Conservation (phyloP, 2,113 vertebrate species). For the Salvelinus sp. region DNA sequence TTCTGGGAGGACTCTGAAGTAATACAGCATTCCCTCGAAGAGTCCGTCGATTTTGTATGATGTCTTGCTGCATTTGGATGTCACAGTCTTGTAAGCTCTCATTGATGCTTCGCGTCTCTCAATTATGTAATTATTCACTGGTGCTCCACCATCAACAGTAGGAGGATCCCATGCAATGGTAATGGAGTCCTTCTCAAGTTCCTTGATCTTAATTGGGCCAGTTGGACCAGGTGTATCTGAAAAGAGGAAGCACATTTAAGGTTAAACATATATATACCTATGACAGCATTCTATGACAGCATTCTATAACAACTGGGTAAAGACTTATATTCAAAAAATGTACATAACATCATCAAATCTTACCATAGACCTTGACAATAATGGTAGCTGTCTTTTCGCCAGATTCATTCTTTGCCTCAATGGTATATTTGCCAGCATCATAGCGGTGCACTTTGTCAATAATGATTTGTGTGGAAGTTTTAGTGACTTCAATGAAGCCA, state of each 20-base stretch:
- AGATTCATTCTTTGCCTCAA: constrained; percentile 92
- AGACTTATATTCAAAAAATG: background rate
- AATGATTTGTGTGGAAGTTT: constrained; percentile 85
- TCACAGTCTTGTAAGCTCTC: constrained; percentile 97
- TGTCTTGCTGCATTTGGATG: constrained; percentile 94
- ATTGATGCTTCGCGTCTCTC: constrained; percentile 96
- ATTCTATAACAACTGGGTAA: background rate
- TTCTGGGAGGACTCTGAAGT: constrained; percentile 94
- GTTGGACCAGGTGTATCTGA: constrained; percentile 95
- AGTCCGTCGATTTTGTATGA: constrained; percentile 88
- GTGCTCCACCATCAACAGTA: constrained; percentile 90
- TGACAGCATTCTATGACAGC: background rate
- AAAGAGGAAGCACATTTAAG: constrained; percentile 13
- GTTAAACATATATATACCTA: background rate
- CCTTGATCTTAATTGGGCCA: constrained; percentile 87
- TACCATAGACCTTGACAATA: constrained; percentile 95
- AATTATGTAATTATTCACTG: constrained; percentile 93
- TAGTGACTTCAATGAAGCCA: constrained; percentile 90
- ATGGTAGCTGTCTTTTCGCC: constrained; percentile 94
- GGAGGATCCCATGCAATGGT: constrained; percentile 94
- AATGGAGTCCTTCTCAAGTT: constrained; percentile 87
- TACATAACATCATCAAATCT: constrained; percentile 44
- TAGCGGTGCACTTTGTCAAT: constrained; percentile 96
- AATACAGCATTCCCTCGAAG: constrained; percentile 91
- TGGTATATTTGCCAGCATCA: constrained; percentile 92